These are phyloP conservation scores for Tupiocoris notatus DNA, from an alignment of 2,888 invertebrate genomes.

Conservation along the genomic window DNA sequence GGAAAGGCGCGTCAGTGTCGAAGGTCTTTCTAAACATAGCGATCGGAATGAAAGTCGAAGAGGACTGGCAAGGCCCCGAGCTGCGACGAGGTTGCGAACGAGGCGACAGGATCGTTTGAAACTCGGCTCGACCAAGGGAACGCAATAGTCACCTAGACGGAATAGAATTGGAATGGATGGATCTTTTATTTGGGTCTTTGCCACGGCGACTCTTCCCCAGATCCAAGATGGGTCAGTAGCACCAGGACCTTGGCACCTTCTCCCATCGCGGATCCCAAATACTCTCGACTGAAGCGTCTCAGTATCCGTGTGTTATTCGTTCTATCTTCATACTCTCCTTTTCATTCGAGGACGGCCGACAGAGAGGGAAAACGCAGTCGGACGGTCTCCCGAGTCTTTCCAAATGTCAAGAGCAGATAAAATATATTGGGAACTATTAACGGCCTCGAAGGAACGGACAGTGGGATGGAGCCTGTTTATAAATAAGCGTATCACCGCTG, in stretches of 20 bases:
- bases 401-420: not conserved
- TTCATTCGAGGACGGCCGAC: not conserved
- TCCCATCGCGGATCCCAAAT: not conserved
- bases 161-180: not conserved
- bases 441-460: not conserved
- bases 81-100: not conserved
- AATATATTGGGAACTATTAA: not conserved
- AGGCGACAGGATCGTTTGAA: too few relatives aligned
- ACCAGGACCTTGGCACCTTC: constrained; percentile 34
- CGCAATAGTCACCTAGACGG: not conserved
- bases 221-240: constrained; percentile 36
- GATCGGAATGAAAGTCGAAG: not conserved
- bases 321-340: not conserved
- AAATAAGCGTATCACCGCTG: not conserved
- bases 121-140: not conserved
- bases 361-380: not conserved
- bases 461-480: not conserved
- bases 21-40: not conserved
- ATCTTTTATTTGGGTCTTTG: not conserved
- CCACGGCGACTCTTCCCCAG: constrained; percentile 1
- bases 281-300: not conserved
- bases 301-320: not conserved
- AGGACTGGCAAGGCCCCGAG: not conserved
- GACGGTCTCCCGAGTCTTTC: not conserved
- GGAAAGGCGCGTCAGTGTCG: not conserved